Evolutionary conservation across 2,797 vertebrate species (phyloP), one percentile per base, ranked within the genome.

Genomic region (Ambastaia sidthimunki): DNA sequence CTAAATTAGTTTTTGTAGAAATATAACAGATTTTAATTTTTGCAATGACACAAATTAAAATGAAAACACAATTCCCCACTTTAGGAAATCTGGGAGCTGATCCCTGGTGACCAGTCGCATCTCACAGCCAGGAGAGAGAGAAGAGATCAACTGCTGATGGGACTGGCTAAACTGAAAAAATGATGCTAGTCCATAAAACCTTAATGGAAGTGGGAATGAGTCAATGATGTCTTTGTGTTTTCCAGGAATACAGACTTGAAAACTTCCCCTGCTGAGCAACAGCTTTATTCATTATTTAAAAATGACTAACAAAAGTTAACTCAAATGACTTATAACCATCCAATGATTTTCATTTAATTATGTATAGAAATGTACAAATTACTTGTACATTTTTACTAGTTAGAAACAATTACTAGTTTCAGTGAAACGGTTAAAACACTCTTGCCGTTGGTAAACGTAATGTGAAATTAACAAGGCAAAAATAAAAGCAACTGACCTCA

Each of bases 91-190:
- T 92, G 87, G 85, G 87, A 91, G 82, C 88, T 94, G 85, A 93
- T 95, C 83, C 96, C 96, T 48, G 89, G 70, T 52, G 93, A 96
- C 82, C 91, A 91, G 3, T 90, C 93, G 86, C 90, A 90, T 86
- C 91, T 99, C 72, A 91, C 91, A 47, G 92, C 93, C 86, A 90
- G 96, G 75, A 94, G 92, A 82, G 91, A 93, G 79, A 93, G 95
- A 90, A 91, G 97, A 85, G 96, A 99, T 72, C 89, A 93, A 12
- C 95, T 96, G 85, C 94, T 98, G 37, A 91, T 92, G 85, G 87
- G 79, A 68, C 93, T 98, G 57, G 90, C 96, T 85, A 93, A 94
- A 76, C 86, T 99, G 88, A 99, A 98, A 90, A 90, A 92, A 62
- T 90, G 94, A 76, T 31, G 13, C 54, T 78, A 12, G 7, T 52